A percentile compares a stretch with the other conserved stretches of the same genome.
Evolutionary conservation across 2,113 vertebrate genomes (phyloP).

Genomic region (Sula dactylatra): DNA sequence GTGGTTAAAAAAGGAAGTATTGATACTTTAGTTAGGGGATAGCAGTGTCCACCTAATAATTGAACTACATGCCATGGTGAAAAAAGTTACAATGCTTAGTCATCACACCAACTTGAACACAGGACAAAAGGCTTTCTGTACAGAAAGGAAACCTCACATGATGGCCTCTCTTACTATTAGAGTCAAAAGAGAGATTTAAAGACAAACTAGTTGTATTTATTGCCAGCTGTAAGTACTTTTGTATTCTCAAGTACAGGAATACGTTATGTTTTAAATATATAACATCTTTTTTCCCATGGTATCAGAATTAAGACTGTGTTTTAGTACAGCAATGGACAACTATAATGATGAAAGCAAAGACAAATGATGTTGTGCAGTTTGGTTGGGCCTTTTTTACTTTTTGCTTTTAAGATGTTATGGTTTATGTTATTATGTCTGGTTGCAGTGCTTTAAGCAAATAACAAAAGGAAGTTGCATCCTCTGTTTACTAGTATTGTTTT

Average conservation of each 20-base stretch:
- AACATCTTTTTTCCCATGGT: accelerated
- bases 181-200: not conserved
- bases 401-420: not conserved
- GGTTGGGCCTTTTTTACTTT: not conserved
- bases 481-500: not conserved
- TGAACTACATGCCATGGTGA: not conserved
- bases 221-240: not conserved
- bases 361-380: not conserved
- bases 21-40: not conserved
- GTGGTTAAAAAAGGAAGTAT: not conserved
- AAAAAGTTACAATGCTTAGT: not conserved
- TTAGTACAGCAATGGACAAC: not conserved
- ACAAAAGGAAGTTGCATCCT: not conserved
- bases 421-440: not conserved
- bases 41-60: not conserved
- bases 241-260: not conserved
- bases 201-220: not conserved
- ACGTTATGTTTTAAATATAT: not conserved
- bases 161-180: not conserved
- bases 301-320: not conserved
- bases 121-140: not conserved
- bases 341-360: not conserved
- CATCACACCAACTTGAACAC: not conserved
- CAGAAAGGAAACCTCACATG: not conserved
- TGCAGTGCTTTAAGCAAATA: not conserved